Base-by-base conservation (phyloP, 2,888 invertebrate species). In the Polydesmus complanatus region DNA sequence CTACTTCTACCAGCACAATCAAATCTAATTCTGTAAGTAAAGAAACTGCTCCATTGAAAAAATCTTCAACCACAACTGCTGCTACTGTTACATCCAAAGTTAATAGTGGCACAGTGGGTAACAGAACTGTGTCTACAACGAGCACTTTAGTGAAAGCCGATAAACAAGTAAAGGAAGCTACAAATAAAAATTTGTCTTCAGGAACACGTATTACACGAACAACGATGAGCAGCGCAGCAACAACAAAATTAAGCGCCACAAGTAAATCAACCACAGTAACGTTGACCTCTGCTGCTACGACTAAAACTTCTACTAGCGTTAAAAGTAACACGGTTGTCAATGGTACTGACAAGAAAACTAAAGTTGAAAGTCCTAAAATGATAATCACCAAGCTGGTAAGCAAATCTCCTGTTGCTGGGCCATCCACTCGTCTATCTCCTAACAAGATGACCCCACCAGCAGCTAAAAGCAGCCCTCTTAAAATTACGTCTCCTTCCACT, bases 71-170 rank as follows among this genome's bases (percentile, higher is more conserved):
- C 8, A 61, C 66, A 3, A 57, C 66, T 2, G 63, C 71, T 5
- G 49, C 67, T 51, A 58, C 64, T 54, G 50, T 67, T 48, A 62
- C 64, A 60, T 50, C 54, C 53, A 47, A 37, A 2, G 26, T 25
- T n/a, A 23, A 21, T 21, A 27, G 18, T 19, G 59, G 25, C 14
- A 37, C 62, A n/a, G 53, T 63, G 57, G 64, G 57, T 27, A 66
- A 65, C 57, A 65, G 66, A 1, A 54, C 54, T 27, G 27, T n/a
- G 22, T 55, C 54, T 54, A 26, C 60, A 50, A 37, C 26, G 27
- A n/a, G 49, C 49, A 3, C 23, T 61, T 65, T 64, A 14, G 48
- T 69, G 47, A 70, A 70, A 64, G 65, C 68, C 3, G 67, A 72
- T 14, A 60, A 64, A 66, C 61, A 67, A 66, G 21, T 56, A 8